Conservation (phyloP, 2,113 vertebrate genomes). For the Daboia siamensis region DNA sequence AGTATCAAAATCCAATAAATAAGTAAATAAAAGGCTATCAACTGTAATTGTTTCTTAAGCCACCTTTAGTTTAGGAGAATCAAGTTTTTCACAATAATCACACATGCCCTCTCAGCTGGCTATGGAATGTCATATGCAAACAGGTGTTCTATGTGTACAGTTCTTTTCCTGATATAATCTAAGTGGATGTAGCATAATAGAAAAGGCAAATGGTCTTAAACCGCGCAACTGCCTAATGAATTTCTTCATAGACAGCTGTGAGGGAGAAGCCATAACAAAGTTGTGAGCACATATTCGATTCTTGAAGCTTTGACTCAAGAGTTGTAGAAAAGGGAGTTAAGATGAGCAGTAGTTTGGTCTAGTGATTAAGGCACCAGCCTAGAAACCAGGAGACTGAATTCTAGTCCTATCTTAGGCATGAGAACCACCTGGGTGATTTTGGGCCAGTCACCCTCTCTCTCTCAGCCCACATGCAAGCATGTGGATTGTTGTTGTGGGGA, state of each 20-base stretch:
- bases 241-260: neutral
- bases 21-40: neutral
- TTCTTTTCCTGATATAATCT: neutral
- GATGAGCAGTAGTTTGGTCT: neutral
- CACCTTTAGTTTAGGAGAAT: neutral
- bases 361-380: neutral
- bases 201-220: neutral
- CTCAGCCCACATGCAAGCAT: neutral
- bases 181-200: neutral
- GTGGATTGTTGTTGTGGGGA: neutral
- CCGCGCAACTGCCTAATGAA: neutral
- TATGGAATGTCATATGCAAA: neutral
- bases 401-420: neutral
- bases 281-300: neutral
- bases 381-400: neutral
- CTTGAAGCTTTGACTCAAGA: neutral
- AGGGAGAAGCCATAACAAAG: neutral
- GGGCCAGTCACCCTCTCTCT: neutral
- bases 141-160: neutral
- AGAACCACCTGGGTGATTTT: neutral
- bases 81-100: neutral
- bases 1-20: neutral
- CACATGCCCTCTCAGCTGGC: neutral
- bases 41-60: neutral
- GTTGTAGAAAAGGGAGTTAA: neutral